Evolutionary conservation across 2,797 vertebrate species (phyloP).

Genomic region (Acanthornis magna): DNA sequence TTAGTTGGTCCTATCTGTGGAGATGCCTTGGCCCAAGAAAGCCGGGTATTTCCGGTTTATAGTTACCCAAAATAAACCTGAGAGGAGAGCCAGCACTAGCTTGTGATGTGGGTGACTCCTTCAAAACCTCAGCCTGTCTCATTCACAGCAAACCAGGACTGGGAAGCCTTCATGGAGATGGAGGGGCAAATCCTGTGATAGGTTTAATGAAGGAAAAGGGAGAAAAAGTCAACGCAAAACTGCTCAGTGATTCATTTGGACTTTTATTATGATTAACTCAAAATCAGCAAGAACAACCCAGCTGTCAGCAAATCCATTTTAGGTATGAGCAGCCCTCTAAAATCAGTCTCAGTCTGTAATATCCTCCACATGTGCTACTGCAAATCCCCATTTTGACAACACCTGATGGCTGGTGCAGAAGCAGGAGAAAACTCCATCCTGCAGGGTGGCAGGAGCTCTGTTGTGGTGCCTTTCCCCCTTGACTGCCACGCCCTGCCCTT

Average conservation of each 20-base stretch:
- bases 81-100: background rate
- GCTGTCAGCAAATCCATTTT: background rate
- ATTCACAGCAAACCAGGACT: background rate
- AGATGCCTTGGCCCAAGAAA: background rate
- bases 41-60: background rate
- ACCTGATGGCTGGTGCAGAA: background rate
- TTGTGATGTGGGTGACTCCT: background rate
- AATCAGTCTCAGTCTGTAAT: background rate
- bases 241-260: background rate
- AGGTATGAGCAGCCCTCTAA: background rate
- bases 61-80: background rate
- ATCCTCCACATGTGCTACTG: background rate
- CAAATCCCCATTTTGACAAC: background rate
- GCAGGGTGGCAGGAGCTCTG: background rate
- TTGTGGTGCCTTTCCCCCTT: background rate
- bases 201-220: background rate
- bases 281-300: background rate
- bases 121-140: background rate
- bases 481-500: background rate
- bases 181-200: background rate
- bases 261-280: background rate
- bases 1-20: background rate
- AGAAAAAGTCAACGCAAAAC: background rate
- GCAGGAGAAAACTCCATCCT: background rate
- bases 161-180: background rate